phyloP scores from a whole-genome alignment of 2,888 invertebrate species.

The Ceratothoa steindachneri region DNA sequence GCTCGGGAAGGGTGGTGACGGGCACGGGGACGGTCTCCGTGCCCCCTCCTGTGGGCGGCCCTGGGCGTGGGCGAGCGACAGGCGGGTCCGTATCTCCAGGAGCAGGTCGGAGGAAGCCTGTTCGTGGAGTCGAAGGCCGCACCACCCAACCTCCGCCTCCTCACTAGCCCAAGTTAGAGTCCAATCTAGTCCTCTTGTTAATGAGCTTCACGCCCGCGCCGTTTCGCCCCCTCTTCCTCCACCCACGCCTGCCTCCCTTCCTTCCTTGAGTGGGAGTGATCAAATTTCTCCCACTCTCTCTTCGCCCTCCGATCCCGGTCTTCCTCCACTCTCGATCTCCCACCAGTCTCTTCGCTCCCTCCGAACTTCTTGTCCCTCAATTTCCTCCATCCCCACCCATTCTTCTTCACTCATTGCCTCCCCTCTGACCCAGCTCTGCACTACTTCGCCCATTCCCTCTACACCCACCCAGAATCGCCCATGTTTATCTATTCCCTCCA shows the following conservation, averaged over 20 bases:
- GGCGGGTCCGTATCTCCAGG: constrained; percentile 35
- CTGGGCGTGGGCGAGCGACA: constrained; percentile 31
- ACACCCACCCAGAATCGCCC: neutral
- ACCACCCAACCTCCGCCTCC: constrained; percentile 45
- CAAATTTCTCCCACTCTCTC: neutral
- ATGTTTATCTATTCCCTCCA: neutral
- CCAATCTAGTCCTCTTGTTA: constrained; percentile 32
- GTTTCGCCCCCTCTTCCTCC: neutral
- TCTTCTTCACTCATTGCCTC: neutral
- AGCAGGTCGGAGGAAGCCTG: constrained; percentile 37
- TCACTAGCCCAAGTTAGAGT: constrained; percentile 34
- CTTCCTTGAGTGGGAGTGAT: neutral
- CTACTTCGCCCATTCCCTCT: neutral
- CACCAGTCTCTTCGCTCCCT: neutral
- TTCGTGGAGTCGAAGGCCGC: constrained; percentile 40
- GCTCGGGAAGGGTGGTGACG: constrained; percentile 25
- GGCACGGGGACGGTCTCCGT: constrained; percentile 36
- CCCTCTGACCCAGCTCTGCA: neutral
- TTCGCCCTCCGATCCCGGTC: neutral
- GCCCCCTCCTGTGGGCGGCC: constrained; percentile 37
- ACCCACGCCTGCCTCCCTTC: neutral
- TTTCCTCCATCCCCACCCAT: neutral
- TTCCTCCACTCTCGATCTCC: neutral
- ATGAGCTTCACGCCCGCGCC: neutral
- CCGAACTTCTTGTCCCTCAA: neutral